These are phyloP conservation scores for Darwinula stevensoni DNA, from an alignment of 2,888 invertebrate genomes.

Conservation along the genomic window DNA sequence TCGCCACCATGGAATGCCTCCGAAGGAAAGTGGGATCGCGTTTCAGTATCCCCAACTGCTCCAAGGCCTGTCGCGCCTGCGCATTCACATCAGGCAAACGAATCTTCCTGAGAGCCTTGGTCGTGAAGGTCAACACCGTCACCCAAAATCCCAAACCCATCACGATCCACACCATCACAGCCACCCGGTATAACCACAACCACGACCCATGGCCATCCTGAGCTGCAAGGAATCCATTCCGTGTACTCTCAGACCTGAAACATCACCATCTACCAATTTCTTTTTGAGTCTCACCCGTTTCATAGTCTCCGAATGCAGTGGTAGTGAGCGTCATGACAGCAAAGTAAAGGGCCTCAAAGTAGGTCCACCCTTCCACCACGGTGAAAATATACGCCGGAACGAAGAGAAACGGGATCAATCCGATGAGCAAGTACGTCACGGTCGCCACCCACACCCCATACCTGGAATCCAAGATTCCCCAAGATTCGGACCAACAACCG, in stretches of 20 bases:
- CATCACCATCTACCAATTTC: too few relatives aligned
- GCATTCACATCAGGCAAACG: too few relatives aligned
- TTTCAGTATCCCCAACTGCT: too few relatives aligned
- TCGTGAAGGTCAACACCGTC: conserved; percentile 10
- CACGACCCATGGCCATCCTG: conserved; percentile 3
- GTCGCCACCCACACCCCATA: too few relatives aligned
- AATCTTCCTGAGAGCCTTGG: conserved; percentile 8
- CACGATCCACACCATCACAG: conserved; percentile 9
- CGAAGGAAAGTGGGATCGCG: too few relatives aligned
- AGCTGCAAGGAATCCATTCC: conserved; percentile 4
- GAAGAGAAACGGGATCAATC: conserved; percentile 9
- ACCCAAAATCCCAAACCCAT: conserved; percentile 10
- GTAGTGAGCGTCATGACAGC: too few relatives aligned
- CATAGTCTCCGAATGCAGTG: conserved; percentile 9
- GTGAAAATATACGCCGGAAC: conserved; percentile 7
- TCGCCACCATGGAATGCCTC: too few relatives aligned
- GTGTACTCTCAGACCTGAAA: too few relatives aligned
- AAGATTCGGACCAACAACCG: too few relatives aligned
- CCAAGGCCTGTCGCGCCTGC: too few relatives aligned
- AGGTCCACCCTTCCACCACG: conserved; percentile 8
- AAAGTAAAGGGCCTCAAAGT: conserved; percentile 9
- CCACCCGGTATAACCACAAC: conserved; percentile 8
- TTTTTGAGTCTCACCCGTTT: conserved; percentile 8
- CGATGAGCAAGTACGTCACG: too few relatives aligned
- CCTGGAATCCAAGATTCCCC: too few relatives aligned